Percentiles rank a stretch among this genome's conserved stretches.
Conservation (phyloP, 2,113 vertebrate genomes). For the Pelecanoides urinatrix region DNA sequence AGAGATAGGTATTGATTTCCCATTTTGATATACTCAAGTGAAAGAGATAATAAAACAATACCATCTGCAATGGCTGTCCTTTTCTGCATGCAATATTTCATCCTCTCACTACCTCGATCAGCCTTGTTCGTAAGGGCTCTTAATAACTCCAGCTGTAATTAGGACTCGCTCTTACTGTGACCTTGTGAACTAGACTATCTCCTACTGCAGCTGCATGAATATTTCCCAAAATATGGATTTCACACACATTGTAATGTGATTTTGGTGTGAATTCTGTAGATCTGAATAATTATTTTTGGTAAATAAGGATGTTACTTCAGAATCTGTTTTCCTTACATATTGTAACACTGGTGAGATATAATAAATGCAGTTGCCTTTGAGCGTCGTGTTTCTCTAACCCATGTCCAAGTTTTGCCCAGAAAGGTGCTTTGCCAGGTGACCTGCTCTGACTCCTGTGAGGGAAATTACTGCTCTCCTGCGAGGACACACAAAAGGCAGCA, state of each 20-base stretch:
- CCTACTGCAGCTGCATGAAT: not conserved
- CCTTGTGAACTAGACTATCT: not conserved
- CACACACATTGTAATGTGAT: not conserved
- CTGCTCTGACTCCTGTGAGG: not conserved
- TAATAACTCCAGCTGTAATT: not conserved
- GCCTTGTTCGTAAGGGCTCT: not conserved
- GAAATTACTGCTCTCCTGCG: not conserved
- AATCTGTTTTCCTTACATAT: not conserved
- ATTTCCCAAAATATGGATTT: not conserved
- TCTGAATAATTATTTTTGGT: not conserved
- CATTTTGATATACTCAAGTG: not conserved
- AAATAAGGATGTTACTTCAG: not conserved
- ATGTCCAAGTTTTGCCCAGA: not conserved
- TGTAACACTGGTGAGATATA: not conserved
- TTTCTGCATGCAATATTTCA: not conserved
- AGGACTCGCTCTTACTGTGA: not conserved
- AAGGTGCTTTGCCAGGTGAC: not conserved
- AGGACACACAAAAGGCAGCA: not conserved
- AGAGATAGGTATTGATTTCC: conserved; percentile 17
- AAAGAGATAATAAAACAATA: not conserved
- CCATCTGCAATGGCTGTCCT: not conserved
- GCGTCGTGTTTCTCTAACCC: not conserved
- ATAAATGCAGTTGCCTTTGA: not conserved
- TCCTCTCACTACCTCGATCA: not conserved
- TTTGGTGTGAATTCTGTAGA: not conserved